These are phyloP conservation scores for Drusus annulatus DNA, from an alignment of 1,140 invertebrate genomes.

Conservation along the genomic window DNA sequence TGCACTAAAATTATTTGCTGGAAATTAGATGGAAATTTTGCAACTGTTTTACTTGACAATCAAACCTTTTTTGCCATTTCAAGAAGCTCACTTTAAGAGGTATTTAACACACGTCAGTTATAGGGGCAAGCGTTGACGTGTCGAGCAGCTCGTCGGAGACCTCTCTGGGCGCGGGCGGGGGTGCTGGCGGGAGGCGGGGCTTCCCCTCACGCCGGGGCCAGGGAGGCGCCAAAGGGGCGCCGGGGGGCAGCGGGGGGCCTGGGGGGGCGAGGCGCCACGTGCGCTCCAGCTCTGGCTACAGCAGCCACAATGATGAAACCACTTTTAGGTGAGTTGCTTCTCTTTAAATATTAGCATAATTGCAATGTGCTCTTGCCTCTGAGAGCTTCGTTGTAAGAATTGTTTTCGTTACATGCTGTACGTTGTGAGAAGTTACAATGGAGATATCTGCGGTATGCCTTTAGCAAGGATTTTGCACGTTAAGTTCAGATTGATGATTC, in stretches of 20 bases:
- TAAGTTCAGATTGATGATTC: no score
- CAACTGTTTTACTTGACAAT: no score
- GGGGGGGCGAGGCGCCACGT: conserved; percentile 74
- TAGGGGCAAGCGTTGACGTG: conserved; percentile 75
- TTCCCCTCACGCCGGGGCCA: conserved; percentile 71
- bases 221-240: conserved; percentile 71
- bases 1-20: no score
- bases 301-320: conserved; percentile 85
- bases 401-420: no score
- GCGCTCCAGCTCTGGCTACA: conserved; percentile 82
- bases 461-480: no score
- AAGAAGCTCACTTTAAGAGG: no score
- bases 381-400: no score
- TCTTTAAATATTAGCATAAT: not conserved
- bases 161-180: conserved; percentile 76
- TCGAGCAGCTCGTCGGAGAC: conserved; percentile 82
- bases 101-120: conserved; percentile 30
- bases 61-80: no score
- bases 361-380: no score
- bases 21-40: no score
- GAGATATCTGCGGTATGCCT: no score
- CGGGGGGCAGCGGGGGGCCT: conserved; percentile 67
- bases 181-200: conserved; percentile 78
- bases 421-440: no score
- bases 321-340: conserved; percentile 78